Evolutionary conservation across 1,140 invertebrate genomes (phyloP).

Genomic region (Drosophila funebris): DNA sequence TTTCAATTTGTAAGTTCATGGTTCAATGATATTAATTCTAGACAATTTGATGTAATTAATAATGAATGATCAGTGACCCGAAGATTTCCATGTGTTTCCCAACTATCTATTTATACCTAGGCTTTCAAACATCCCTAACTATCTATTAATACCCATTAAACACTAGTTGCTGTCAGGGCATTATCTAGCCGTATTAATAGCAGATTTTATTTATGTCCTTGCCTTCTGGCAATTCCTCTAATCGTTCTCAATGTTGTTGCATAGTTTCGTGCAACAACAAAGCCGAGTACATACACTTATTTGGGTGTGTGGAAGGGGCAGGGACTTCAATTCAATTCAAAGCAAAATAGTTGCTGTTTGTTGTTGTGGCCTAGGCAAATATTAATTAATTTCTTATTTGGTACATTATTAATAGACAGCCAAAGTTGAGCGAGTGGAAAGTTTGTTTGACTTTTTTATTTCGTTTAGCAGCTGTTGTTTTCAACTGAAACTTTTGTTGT

Average conservation of each 20-base stretch:
- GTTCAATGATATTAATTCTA: no score
- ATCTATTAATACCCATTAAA: no score
- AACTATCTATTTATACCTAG: no score
- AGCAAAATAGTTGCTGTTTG: background rate
- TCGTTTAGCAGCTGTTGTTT: conserved; percentile 5
- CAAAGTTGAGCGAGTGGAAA: conserved; percentile 34
- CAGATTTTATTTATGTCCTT: background rate
- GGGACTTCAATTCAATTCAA: background rate
- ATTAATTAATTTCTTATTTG: conserved; percentile 58
- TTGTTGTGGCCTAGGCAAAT: conserved; percentile 35
- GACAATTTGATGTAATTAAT: no score
- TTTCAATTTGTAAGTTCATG: no score
- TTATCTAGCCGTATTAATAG: background rate
- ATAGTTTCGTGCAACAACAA: conserved; percentile 36
- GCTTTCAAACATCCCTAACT: no score
- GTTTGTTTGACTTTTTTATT: no score
- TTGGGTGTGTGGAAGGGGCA: conserved; percentile 11
- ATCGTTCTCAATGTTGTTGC: conserved; percentile 17
- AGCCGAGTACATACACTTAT: background rate
- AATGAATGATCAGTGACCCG: no score
- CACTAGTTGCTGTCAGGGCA: no score
- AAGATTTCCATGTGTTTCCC: no score
- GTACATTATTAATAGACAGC: conserved; percentile 43
- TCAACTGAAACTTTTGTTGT: conserved; percentile 33
- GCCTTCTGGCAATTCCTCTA: conserved; percentile 1